These are phyloP conservation scores for Eurytoma adleriae DNA, from an alignment of 2,888 invertebrate genomes.

Conservation along the genomic window DNA sequence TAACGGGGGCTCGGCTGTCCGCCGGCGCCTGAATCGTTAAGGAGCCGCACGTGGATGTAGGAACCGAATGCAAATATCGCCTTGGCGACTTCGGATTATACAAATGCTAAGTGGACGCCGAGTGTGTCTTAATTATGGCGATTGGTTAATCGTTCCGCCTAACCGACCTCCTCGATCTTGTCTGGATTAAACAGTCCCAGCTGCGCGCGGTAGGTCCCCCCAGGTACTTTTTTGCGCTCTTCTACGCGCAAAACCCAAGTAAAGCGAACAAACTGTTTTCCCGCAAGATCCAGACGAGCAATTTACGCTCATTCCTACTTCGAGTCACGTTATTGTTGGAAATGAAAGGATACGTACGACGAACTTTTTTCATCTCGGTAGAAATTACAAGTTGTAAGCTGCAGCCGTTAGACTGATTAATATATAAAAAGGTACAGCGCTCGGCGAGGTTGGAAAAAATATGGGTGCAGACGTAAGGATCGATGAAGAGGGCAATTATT, in stretches of 20 bases:
- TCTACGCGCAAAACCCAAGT: no score
- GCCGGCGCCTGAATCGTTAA: constrained; percentile 64
- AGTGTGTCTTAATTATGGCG: constrained; percentile 72
- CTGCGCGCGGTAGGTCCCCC: constrained; percentile 49
- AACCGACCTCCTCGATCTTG: constrained; percentile 62
- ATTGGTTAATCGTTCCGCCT: constrained; percentile 71
- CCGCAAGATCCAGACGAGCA: no score
- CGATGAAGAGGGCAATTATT: constrained; percentile 34
- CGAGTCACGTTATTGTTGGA: no score
- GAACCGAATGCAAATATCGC: constrained; percentile 68
- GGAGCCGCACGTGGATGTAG: constrained; percentile 46
- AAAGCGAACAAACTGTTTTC: no score
- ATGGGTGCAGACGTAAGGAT: background rate
- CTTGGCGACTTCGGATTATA: constrained; percentile 62
- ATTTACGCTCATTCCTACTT: no score
- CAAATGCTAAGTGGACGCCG: constrained; percentile 67
- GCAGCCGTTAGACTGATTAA: background rate
- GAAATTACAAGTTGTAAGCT: no score
- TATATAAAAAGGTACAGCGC: background rate
- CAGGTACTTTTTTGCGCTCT: background rate
- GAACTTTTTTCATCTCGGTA: no score
- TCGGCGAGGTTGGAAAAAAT: no score
- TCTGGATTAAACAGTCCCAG: constrained; percentile 49
- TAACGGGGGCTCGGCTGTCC: constrained; percentile 60
- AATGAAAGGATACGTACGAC: no score